Evolutionary conservation across 2,797 vertebrate species (phyloP).

Genomic region (Anomalospiza imberbis): DNA sequence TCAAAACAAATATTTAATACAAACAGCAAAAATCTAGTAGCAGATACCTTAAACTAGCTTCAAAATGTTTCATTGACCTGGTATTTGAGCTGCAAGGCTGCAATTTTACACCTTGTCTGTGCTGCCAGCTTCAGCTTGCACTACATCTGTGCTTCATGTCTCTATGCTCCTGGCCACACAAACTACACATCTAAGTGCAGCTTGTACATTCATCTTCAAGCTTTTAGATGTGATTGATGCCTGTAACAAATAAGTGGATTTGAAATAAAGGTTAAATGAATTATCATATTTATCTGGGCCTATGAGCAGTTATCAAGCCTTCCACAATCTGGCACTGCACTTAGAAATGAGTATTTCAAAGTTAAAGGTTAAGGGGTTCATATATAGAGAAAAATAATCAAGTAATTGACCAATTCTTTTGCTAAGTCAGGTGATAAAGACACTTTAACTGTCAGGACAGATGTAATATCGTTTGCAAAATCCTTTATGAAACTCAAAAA

Average conservation of each 20-base stretch:
- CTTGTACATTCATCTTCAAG: not conserved
- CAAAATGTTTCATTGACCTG: not conserved
- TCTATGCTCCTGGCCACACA: not conserved
- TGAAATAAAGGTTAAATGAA: constrained; percentile 22
- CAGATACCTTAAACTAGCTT: not conserved
- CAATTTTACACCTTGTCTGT: not conserved
- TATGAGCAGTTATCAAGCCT: not conserved
- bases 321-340: not conserved
- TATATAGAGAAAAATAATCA: not conserved
- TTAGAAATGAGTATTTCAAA: not conserved
- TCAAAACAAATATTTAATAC: not conserved
- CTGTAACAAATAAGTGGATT: not conserved
- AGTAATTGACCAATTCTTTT: not conserved
- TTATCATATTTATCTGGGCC: not conserved
- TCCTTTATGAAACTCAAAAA: not conserved
- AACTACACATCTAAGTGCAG: not conserved
- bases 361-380: not conserved
- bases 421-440: not conserved
- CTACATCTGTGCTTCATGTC: not conserved
- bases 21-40: not conserved
- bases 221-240: not conserved
- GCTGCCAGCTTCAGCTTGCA: not conserved
- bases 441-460: not conserved
- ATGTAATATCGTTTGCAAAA: not conserved
- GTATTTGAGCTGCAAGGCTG: not conserved